Evolutionary conservation across 2,797 vertebrate genomes (phyloP), one percentile per base, ranked within the genome.

Genomic region (Cyprinodon diabolis): DNA sequence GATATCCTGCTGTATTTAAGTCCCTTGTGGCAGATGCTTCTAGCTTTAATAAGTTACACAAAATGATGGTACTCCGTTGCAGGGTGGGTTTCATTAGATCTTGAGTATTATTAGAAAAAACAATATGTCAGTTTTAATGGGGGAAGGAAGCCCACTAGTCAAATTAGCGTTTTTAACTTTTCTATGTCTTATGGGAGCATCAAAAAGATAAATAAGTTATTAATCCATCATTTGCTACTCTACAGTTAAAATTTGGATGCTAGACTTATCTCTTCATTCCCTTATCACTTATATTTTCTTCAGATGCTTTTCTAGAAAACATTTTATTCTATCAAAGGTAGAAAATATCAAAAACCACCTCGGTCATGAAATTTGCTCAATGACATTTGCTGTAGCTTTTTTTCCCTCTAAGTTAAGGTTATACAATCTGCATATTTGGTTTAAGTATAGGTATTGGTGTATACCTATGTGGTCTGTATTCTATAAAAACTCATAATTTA

Each of bases 31-130:
- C 66, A 58, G 23, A 25, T 68, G 52, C 73, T 77, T 37, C 66
- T 69, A 62, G 62, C 79, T 78, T 81, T 49, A 81, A 57, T 85
- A 57, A 80, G 58, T 15, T 72, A 54, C 54, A 76, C 57, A 23
- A 54, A 77, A 80, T 45, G 35, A 79, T 7, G 48, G 58, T 43
- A 81, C 72, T 68, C 58, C 68, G 72, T 71, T 35, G 48, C 19
- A 62, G 47, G 74, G 25, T 70, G 71, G 35, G 30, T 76, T 84
- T 81, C 74, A 71, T 48, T 47, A 76, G 70, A 54, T 65, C 71
- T 30, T 30, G 67, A 65, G 66, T 37, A 77, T 63, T 54, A 75
- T 78, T 58, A 70, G 52, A 43, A 86, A 78, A 62, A 54, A 65
- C 15, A 52, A 51, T 14, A 40, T 54, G 48, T 17, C 25, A 49